phyloP scores from a whole-genome alignment of 2,888 invertebrate species.

The Ophion ventricosus region DNA sequence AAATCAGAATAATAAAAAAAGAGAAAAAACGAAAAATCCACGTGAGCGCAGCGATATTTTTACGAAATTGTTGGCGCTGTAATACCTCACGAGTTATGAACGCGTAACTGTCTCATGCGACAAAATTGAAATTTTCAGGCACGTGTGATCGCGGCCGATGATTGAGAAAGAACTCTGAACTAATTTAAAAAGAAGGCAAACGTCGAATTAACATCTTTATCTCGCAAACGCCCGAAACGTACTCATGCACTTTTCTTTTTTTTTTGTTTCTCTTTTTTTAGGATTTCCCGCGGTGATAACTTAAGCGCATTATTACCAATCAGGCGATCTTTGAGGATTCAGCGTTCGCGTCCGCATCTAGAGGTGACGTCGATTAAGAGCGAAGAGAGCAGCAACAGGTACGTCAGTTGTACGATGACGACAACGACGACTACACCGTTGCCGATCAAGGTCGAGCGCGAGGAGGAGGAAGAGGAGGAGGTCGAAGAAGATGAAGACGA shows the following conservation, averaged over 20 bases:
- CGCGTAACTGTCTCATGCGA: neutral
- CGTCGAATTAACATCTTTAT: neutral
- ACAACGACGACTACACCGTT: neutral
- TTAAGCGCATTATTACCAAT: neutral
- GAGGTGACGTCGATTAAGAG: neutral
- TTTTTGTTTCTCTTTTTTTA: slow-evolving; percentile 38
- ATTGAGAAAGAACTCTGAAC: neutral
- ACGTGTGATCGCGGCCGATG: neutral
- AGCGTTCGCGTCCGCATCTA: neutral
- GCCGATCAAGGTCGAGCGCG: neutral
- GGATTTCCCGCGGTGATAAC: slow-evolving; percentile 19
- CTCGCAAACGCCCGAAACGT: neutral
- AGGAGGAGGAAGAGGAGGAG: neutral
- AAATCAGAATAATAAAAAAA: neutral
- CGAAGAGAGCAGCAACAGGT: neutral
- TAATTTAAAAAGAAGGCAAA: neutral
- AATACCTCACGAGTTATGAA: neutral
- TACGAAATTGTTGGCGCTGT: neutral
- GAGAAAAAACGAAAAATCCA: neutral
- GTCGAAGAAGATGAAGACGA: neutral
- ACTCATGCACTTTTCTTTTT: slow-evolving; percentile 23
- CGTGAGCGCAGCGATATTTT: neutral
- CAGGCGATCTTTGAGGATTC: slow-evolving; percentile 17
- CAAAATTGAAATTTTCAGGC: neutral
- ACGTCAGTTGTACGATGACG: neutral